phyloP scores from a whole-genome alignment of 1,140 invertebrate species.

The Mya arenaria region DNA sequence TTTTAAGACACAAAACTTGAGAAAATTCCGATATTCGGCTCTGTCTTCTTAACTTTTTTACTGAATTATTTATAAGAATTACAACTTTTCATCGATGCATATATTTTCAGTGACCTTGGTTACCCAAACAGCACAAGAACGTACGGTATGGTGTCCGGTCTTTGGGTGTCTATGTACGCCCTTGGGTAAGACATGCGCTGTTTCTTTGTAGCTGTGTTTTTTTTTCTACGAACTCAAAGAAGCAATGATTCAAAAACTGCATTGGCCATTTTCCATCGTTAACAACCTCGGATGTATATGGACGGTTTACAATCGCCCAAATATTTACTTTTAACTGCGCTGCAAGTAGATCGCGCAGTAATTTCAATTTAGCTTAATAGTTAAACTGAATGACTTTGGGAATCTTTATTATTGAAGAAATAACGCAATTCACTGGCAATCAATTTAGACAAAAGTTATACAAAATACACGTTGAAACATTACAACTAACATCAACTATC shows the following conservation, averaged over 20 bases:
- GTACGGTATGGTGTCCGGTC: conserved; percentile 62
- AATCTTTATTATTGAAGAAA: too few relatives aligned
- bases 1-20: too few relatives aligned
- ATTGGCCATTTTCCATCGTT: not conserved
- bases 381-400: too few relatives aligned
- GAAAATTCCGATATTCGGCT: too few relatives aligned
- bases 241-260: not conserved
- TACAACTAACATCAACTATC: too few relatives aligned
- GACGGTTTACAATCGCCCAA: not conserved
- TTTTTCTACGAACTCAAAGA: not conserved
- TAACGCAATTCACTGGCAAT: too few relatives aligned
- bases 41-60: too few relatives aligned
- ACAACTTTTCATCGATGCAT: too few relatives aligned
- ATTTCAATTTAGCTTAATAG: not conserved
- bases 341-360: not conserved
- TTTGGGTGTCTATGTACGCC: conserved; percentile 66
- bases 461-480: too few relatives aligned
- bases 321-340: not conserved
- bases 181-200: conserved; percentile 47
- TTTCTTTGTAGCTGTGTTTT: not conserved
- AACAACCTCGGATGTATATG: not conserved
- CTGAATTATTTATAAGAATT: too few relatives aligned
- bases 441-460: too few relatives aligned
- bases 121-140: conserved; percentile 58
- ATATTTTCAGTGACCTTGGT: conserved; percentile 57